Percentiles rank a stretch among this genome's conserved stretches.
phyloP scores from a whole-genome alignment of 2,113 vertebrate genomes.

The Saccopteryx leptura region DNA sequence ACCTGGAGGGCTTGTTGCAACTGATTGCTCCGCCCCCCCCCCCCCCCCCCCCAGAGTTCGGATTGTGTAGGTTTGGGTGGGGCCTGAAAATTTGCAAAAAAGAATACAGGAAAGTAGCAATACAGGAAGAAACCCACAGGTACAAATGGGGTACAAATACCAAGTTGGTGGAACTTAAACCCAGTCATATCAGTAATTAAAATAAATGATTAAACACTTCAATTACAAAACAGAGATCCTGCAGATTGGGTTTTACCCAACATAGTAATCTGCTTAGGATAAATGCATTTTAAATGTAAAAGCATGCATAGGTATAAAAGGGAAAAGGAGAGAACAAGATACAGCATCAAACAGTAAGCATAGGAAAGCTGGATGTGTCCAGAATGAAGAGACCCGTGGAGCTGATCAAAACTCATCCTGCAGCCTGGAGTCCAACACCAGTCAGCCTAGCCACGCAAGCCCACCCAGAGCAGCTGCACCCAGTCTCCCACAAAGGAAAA shows the following conservation, averaged over 20 bases:
- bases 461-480: not conserved
- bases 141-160: not conserved
- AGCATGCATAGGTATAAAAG: not conserved
- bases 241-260: not conserved
- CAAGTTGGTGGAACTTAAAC: not conserved
- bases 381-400: not conserved
- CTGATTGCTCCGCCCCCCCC: not conserved
- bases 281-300: not conserved
- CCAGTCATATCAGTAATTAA: not conserved
- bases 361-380: not conserved
- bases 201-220: conserved; percentile 1
- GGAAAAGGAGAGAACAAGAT: not conserved
- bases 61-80: conserved; percentile 10
- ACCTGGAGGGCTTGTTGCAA: not conserved
- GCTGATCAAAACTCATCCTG: not conserved
- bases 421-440: not conserved
- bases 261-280: not conserved
- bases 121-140: not conserved
- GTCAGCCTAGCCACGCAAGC: not conserved
- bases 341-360: not conserved
- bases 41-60: not conserved
- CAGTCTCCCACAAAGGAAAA: not conserved
- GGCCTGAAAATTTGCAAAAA: not conserved
- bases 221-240: not conserved
- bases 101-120: not conserved